A percentile compares a stretch with the other conserved stretches of the same genome.
Conservation (phyloP, 92 coral and sea anemone species). For the Epizoanthus stellaris region DNA sequence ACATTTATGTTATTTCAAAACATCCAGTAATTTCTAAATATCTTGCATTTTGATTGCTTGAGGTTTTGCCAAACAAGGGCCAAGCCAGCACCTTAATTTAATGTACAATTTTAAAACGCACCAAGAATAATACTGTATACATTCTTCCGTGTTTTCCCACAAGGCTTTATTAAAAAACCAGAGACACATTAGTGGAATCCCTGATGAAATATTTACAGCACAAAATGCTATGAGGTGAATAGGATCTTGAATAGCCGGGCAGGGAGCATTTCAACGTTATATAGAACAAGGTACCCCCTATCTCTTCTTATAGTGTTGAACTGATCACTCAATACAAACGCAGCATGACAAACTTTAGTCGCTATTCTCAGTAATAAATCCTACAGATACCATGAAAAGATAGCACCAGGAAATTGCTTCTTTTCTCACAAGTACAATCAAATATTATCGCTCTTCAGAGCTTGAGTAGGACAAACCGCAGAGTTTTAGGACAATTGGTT, state of each 20-base stretch:
- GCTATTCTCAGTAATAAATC: conserved; percentile 39
- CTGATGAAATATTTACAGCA: conserved; percentile 36
- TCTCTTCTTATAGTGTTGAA: not conserved
- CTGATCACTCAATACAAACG: not conserved
- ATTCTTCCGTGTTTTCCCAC: conserved; percentile 1
- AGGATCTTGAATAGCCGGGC: not conserved
- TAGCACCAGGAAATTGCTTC: conserved; percentile 42
- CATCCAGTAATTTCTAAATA: conserved; percentile 5
- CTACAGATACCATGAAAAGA: conserved; percentile 15
- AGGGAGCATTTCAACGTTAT: conserved; percentile 33
- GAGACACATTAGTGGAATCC: conserved; percentile 24
- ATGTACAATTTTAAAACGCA: conserved; percentile 14
- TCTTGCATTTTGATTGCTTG: conserved; percentile 5
- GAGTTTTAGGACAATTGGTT: conserved; percentile 34
- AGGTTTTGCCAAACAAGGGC: not conserved
- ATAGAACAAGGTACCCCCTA: conserved; percentile 23
- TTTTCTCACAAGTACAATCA: conserved; percentile 36
- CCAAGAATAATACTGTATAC: not conserved
- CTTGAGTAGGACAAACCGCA: conserved; percentile 29
- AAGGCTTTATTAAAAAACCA: conserved; percentile 24
- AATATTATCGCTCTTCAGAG: conserved; percentile 21
- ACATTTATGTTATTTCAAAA: conserved; percentile 17
- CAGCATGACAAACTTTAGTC: conserved; percentile 24
- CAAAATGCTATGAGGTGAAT: conserved; percentile 17
- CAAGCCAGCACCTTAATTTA: conserved; percentile 1